Evolutionary conservation across 2,797 vertebrate genomes (phyloP).

Genomic region (Rhinatrema bivittatum): DNA sequence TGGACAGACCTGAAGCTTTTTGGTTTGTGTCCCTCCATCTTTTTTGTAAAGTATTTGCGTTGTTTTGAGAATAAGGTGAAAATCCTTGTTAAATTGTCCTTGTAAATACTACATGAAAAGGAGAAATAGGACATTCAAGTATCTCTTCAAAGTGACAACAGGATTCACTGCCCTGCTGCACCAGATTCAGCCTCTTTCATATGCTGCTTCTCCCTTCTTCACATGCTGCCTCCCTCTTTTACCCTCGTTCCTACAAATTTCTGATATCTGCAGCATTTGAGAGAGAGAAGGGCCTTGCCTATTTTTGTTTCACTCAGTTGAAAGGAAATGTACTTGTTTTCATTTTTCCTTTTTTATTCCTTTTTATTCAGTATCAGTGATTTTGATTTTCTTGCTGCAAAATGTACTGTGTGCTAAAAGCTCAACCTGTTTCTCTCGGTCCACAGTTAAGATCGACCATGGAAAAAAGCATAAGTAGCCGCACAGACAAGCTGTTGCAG

Average conservation of each 20-base stretch:
- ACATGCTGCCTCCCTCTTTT: slow-evolving; percentile 4
- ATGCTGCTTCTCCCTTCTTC: too few species aligned
- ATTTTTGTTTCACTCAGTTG: background rate
- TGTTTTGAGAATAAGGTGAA: too few species aligned
- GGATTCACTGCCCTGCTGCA: too few species aligned
- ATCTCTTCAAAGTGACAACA: too few species aligned
- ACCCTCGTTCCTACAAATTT: slow-evolving; percentile 1
- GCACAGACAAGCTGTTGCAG: slow-evolving; percentile 26
- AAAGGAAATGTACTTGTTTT: background rate
- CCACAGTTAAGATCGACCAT: slow-evolving; percentile 29
- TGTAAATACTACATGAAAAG: too few species aligned
- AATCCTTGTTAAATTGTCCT: too few species aligned
- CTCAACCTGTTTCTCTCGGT: slow-evolving; percentile 36
- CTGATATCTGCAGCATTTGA: slow-evolving; percentile 9
- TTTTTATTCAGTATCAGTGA: slow-evolving; percentile 2
- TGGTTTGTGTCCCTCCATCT: too few species aligned
- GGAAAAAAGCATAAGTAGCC: slow-evolving; percentile 28
- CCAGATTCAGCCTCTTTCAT: too few species aligned
- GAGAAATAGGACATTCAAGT: too few species aligned
- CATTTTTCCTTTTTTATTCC: too few species aligned
- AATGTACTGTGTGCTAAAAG: slow-evolving; percentile 23
- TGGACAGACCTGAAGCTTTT: too few species aligned
- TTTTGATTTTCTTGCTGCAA: slow-evolving; percentile 16
- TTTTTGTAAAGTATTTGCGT: too few species aligned
- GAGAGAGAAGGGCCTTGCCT: background rate